Evolutionary conservation across 37 sponge, comb jelly and placozoan genomes (phyloP).

Genomic region (Diacarnus erythraeanus): DNA sequence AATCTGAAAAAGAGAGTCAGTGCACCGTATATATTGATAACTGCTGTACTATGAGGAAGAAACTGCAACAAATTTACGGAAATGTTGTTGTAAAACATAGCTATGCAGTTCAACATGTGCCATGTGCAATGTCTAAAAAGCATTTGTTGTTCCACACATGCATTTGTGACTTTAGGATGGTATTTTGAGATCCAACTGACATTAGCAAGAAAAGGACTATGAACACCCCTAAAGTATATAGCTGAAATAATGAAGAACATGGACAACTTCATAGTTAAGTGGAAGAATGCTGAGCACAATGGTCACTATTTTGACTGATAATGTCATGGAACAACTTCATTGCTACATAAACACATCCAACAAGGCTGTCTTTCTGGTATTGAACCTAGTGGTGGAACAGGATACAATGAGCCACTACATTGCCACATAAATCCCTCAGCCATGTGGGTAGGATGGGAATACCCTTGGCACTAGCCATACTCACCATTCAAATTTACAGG

Average conservation of each 20-base stretch:
- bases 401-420: constrained; percentile 19
- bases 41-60: constrained; percentile 32
- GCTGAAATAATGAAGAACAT: constrained; percentile 10
- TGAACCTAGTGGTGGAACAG: constrained; percentile 10
- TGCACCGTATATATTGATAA: constrained; percentile 31
- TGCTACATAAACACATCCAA: constrained; percentile 20
- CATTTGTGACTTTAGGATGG: constrained; percentile 24
- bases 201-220: neutral
- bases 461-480: constrained; percentile 24
- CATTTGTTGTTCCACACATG: neutral
- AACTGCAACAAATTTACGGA: constrained; percentile 30
- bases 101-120: constrained; percentile 46
- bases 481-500: constrained; percentile 7
- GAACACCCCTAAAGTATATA: constrained; percentile 23
- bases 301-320: too few species aligned
- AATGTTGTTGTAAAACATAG: constrained; percentile 14
- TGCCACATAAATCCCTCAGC: constrained; percentile 6
- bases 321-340: too few species aligned
- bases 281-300: constrained; percentile 4
- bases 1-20: neutral
- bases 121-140: constrained; percentile 8
- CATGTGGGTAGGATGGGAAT: constrained; percentile 25
- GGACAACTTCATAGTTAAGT: constrained; percentile 20
- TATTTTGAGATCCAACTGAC: constrained; percentile 35
- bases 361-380: constrained; percentile 36